Percentiles rank a stretch among this genome's conserved stretches.
Evolutionary conservation across 2,113 vertebrate genomes (phyloP).

Genomic region (Callorhinus ursinus): DNA sequence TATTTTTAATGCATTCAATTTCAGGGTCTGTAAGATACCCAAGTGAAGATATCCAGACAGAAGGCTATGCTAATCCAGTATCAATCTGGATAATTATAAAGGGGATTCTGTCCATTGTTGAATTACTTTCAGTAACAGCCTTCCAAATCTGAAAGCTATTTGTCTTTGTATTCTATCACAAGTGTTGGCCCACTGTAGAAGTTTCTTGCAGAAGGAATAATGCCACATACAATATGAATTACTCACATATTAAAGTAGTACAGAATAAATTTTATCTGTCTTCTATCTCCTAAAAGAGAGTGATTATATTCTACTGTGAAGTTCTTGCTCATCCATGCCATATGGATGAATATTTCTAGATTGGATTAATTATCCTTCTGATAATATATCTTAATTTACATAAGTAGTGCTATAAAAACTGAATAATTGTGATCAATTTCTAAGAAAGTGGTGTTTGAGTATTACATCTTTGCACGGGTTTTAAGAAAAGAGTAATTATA

Average conservation of each 20-base stretch:
- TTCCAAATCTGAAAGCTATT: not conserved
- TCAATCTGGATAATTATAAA: not conserved
- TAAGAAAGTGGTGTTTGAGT: not conserved
- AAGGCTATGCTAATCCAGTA: not conserved
- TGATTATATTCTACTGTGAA: slow-evolving; percentile 27
- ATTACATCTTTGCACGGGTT: slow-evolving; percentile 32
- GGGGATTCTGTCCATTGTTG: not conserved
- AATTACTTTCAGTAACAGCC: not conserved
- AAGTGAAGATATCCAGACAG: not conserved
- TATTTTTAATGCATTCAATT: not conserved
- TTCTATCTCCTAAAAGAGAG: not conserved
- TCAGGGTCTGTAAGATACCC: not conserved
- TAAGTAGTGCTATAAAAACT: slow-evolving; percentile 9
- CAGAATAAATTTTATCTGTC: not conserved
- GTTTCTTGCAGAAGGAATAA: slow-evolving; percentile 8
- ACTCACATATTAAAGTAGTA: not conserved
- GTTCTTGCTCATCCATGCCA: slow-evolving; percentile 47
- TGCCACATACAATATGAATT: not conserved
- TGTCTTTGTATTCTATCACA: not conserved
- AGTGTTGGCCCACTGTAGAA: not conserved
- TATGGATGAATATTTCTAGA: slow-evolving; percentile 59
- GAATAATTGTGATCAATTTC: not conserved
- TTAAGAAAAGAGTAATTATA: slow-evolving; percentile 46
- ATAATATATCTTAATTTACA: slow-evolving; percentile 38
- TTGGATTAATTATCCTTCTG: slow-evolving; percentile 48